A percentile compares a stretch with the other conserved stretches of the same genome.
Evolutionary conservation across 2,113 vertebrate genomes (phyloP).

Genomic region (Andinoacara biseriatus): DNA sequence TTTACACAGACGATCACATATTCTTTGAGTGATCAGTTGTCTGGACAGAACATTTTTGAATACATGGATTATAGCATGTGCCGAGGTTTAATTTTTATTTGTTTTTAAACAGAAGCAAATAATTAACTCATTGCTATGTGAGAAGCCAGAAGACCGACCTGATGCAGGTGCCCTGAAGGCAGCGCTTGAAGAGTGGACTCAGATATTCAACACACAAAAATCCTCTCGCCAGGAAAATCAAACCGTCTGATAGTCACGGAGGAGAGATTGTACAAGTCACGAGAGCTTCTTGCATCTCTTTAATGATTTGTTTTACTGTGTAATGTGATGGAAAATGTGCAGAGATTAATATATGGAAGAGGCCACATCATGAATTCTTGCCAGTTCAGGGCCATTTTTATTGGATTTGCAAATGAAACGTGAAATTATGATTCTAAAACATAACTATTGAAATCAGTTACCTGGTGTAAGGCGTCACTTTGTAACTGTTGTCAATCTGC

Average conservation of each 20-base stretch:
- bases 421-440: neutral
- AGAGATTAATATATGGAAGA: neutral
- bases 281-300: fast-evolving
- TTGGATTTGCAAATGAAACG: fast-evolving
- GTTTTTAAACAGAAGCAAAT: constrained; percentile 38
- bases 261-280: fast-evolving
- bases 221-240: neutral
- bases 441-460: neutral
- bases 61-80: no score
- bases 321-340: fast-evolving
- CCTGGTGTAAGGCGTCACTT: fast-evolving
- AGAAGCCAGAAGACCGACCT: constrained; percentile 57
- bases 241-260: constrained; percentile 36
- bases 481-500: neutral
- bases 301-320: neutral
- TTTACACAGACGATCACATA: neutral
- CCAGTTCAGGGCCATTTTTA: neutral
- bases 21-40: neutral
- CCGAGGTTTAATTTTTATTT: neutral
- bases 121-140: constrained; percentile 63
- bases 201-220: fast-evolving
- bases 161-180: constrained; percentile 35
- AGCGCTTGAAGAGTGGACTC: constrained; percentile 19
- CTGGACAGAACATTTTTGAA: neutral
- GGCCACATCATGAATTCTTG: fast-evolving